Evolutionary conservation across 2,797 vertebrate genomes (phyloP).

Genomic region (Brachymystax lenok): DNA sequence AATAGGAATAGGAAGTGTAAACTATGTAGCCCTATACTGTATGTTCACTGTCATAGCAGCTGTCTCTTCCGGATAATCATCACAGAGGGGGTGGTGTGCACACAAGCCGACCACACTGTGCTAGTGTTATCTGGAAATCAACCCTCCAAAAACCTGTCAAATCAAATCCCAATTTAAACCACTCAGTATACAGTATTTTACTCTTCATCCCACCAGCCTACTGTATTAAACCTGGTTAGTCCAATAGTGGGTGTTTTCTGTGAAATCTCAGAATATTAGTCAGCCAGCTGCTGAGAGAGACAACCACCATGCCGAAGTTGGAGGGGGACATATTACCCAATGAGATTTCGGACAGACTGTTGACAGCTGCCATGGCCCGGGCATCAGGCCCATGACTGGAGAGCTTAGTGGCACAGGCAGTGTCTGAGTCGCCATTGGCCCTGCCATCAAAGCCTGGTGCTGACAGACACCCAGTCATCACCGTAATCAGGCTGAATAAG

Average conservation of each 20-base stretch:
- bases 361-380: background rate
- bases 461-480: background rate
- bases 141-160: background rate
- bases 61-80: background rate
- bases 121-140: background rate
- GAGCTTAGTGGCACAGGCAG: constrained; percentile 13
- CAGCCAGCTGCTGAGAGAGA: constrained; percentile 4
- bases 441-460: constrained; percentile 33
- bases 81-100: background rate
- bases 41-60: background rate
- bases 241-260: background rate
- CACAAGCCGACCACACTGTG: background rate
- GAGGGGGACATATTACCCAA: background rate
- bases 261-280: background rate
- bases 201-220: background rate
- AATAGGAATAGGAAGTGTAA: background rate
- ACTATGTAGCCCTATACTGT: background rate
- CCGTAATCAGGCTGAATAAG: constrained; percentile 28
- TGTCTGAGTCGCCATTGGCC: constrained; percentile 21
- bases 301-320: background rate
- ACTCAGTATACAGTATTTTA: background rate
- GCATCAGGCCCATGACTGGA: constrained; percentile 1
- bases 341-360: background rate
- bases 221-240: background rate
- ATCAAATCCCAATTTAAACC: background rate